A percentile compares a stretch with the other conserved stretches of the same genome.
Evolutionary conservation across 1,140 invertebrate genomes (phyloP).

Genomic region (Macrobrachium rosenbergii): DNA sequence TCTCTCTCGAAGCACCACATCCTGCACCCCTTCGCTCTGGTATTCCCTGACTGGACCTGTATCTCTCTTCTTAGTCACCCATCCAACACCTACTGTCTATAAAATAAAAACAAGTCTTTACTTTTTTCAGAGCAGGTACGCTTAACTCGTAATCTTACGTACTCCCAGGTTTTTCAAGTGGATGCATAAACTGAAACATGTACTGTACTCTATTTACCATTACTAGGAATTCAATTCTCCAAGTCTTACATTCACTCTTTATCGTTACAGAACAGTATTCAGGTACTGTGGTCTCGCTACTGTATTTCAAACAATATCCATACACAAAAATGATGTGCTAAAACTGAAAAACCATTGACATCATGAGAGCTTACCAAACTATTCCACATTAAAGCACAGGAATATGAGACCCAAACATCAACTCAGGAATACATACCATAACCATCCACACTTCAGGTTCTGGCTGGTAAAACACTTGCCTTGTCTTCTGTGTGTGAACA

Average conservation of each 20-base stretch:
- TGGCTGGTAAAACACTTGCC: slow-evolving; percentile 88
- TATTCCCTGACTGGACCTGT: slow-evolving; percentile 82
- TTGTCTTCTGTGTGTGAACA: slow-evolving; percentile 89
- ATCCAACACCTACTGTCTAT: slow-evolving; percentile 81
- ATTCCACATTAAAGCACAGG: not conserved
- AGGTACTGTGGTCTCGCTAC: no score
- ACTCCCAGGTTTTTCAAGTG: no score
- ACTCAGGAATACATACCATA: slow-evolving; percentile 78
- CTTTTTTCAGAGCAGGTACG: slow-evolving; percentile 8
- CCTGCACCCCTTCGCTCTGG: slow-evolving; percentile 82
- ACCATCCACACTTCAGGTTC: slow-evolving; percentile 92
- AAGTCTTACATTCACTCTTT: no score
- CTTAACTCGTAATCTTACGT: not conserved
- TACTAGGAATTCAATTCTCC: no score
- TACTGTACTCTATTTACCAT: no score
- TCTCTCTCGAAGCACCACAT: slow-evolving; percentile 81
- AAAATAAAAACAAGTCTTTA: slow-evolving; percentile 60
- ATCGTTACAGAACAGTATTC: no score
- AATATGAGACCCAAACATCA: slow-evolving; percentile 15
- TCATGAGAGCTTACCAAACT: not conserved
- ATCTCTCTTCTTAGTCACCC: slow-evolving; percentile 75
- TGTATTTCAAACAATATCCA: no score
- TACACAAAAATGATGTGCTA: no score
- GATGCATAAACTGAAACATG: not conserved
- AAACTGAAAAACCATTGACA: not conserved